Evolutionary conservation across 2,113 vertebrate genomes (phyloP).

Genomic region (Acinonyx jubatus): DNA sequence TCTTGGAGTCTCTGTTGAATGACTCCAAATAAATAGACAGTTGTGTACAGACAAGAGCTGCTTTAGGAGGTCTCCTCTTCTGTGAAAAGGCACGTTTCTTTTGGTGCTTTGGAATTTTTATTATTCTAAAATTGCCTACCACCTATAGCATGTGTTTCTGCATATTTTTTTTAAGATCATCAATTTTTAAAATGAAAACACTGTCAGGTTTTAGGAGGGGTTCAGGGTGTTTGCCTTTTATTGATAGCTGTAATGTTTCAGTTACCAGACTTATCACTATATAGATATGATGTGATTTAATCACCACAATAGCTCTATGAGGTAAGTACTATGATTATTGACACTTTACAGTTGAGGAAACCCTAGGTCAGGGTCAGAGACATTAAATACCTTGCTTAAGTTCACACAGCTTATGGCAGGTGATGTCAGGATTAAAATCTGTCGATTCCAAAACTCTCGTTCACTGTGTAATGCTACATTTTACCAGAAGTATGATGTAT

Average conservation of each 20-base stretch:
- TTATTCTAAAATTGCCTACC: not conserved
- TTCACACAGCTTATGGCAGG: not conserved
- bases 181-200: not conserved
- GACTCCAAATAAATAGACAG: not conserved
- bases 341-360: not conserved
- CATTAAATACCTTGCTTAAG: not conserved
- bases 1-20: not conserved
- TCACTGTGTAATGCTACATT: not conserved
- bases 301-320: not conserved
- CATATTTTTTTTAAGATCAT: not conserved
- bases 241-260: not conserved
- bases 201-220: not conserved
- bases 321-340: not conserved
- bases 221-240: not conserved
- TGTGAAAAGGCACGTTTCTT: not conserved
- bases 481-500: not conserved
- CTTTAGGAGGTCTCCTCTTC: not conserved
- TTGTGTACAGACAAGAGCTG: not conserved
- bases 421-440: not conserved
- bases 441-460: not conserved
- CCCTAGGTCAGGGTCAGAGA: not conserved
- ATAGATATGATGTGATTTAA: not conserved
- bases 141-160: not conserved
- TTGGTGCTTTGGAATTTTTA: not conserved
- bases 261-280: not conserved